Evolutionary conservation across 92 coral and sea anemone species (phyloP).

Genomic region (Plumapathes pennacea): DNA sequence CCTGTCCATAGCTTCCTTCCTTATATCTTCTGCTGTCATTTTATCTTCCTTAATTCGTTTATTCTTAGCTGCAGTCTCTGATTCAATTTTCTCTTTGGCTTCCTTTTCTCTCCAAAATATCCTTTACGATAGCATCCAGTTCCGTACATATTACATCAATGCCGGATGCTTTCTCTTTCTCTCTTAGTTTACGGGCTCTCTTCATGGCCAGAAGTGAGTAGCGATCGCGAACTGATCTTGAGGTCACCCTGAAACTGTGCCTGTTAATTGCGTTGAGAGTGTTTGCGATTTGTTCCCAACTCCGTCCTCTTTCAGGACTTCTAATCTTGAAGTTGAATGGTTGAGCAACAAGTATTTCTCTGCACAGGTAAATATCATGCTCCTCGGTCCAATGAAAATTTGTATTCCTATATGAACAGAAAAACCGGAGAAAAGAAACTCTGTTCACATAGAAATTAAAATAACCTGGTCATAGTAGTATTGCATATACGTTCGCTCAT

Average conservation of each 20-base stretch:
- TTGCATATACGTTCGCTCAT: no score
- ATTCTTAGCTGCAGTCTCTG: no score
- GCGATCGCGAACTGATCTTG: constrained; percentile 43
- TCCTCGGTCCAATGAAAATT: constrained; percentile 24
- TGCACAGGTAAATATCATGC: constrained; percentile 39
- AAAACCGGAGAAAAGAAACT: no score
- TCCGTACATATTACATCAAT: constrained; percentile 30
- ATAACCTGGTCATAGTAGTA: no score
- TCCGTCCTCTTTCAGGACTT: constrained; percentile 21
- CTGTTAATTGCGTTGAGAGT: constrained; percentile 18
- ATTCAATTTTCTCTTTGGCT: constrained; percentile 11
- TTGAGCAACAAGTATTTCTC: constrained; percentile 31
- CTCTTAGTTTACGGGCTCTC: constrained; percentile 13
- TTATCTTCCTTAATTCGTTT: constrained; percentile 24
- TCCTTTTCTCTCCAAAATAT: constrained; percentile 39
- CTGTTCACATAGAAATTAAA: no score
- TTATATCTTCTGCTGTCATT: constrained; percentile 25
- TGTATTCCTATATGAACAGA: no score
- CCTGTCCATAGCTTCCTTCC: constrained; percentile 51
- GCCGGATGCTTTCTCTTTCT: constrained; percentile 42
- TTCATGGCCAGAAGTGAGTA: constrained; percentile 21
- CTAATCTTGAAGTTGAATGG: constrained; percentile 22
- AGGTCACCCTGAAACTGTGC: constrained; percentile 26
- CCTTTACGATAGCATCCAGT: constrained; percentile 36
- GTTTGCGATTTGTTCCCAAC: constrained; percentile 42